Percentiles rank a stretch among this genome's conserved stretches.
phyloP scores from a whole-genome alignment of 2,113 vertebrate species.

The Alaudala cheleensis region DNA sequence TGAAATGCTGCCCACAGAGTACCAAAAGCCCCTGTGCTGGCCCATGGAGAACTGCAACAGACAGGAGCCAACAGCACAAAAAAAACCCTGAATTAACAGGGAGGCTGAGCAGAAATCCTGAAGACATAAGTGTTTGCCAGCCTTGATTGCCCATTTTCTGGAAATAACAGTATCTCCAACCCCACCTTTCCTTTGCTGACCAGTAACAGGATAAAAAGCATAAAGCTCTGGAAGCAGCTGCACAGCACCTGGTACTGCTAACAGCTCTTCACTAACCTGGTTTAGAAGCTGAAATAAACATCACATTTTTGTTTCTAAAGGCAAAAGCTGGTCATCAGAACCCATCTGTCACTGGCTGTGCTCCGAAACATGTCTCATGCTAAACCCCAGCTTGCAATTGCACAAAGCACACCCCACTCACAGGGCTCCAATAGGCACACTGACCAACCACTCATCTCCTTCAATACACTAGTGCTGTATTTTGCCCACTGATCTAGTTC shows the following conservation, averaged over 20 bases:
- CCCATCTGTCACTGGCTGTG: neutral
- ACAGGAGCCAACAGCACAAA: neutral
- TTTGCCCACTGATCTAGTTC: neutral
- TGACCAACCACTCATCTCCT: neutral
- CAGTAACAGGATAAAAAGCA: neutral
- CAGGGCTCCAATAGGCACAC: rapidly evolving
- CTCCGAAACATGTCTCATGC: rapidly evolving
- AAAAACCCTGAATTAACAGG: neutral
- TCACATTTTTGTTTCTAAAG: neutral
- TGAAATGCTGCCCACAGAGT: rapidly evolving
- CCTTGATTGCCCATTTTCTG: neutral
- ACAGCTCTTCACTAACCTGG: neutral
- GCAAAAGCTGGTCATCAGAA: neutral
- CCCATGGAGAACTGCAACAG: neutral
- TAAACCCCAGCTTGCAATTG: neutral
- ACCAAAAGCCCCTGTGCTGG: neutral
- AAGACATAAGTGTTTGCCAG: neutral
- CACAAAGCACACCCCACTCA: neutral
- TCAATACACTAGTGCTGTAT: neutral
- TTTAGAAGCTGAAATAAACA: neutral
- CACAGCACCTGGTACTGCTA: neutral
- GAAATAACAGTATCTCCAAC: neutral
- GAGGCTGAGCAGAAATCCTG: neutral
- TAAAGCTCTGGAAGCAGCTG: neutral
- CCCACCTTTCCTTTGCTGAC: neutral